Percentiles rank a stretch among this genome's conserved stretches.
These are phyloP conservation scores for Xiphydria camelus DNA, from an alignment of 2,888 invertebrate genomes.

Conservation along the genomic window DNA sequence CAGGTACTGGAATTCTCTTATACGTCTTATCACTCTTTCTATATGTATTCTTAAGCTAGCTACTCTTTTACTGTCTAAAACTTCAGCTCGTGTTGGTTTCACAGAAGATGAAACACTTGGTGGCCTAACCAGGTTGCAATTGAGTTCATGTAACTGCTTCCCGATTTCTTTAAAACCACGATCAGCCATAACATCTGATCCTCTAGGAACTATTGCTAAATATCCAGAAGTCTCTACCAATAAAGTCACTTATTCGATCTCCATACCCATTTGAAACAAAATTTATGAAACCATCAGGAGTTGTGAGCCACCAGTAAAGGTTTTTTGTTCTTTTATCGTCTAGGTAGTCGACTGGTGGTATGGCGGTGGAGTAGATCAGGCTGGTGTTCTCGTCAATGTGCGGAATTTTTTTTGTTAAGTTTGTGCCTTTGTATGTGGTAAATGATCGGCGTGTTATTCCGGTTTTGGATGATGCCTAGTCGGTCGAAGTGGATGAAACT, in stretches of 20 bases:
- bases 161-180: conserved; percentile 27
- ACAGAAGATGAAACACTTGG: conserved; percentile 17
- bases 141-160: conserved; percentile 10
- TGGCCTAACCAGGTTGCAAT: conserved; percentile 19
- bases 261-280: conserved; percentile 34
- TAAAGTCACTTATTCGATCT: too few species aligned
- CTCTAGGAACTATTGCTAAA: conserved; percentile 15
- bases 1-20: conserved; percentile 21
- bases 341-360: too few species aligned
- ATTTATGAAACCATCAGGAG: conserved; percentile 30
- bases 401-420: too few species aligned
- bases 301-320: too few species aligned
- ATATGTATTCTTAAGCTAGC: conserved; percentile 40
- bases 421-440: too few species aligned
- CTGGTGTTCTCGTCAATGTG: too few species aligned
- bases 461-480: too few species aligned
- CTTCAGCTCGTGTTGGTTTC: conserved; percentile 27
- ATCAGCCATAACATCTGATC: conserved; percentile 22
- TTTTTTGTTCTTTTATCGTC: too few species aligned
- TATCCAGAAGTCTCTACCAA: conserved; percentile 17
- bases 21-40: too few species aligned
- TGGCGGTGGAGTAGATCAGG: too few species aligned
- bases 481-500: too few species aligned
- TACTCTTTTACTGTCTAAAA: conserved; percentile 30
- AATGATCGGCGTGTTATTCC: too few species aligned